Evolutionary conservation across 2,113 vertebrate species (phyloP), one percentile per base, ranked within the genome.

Genomic region (Lutjanus erythropterus): DNA sequence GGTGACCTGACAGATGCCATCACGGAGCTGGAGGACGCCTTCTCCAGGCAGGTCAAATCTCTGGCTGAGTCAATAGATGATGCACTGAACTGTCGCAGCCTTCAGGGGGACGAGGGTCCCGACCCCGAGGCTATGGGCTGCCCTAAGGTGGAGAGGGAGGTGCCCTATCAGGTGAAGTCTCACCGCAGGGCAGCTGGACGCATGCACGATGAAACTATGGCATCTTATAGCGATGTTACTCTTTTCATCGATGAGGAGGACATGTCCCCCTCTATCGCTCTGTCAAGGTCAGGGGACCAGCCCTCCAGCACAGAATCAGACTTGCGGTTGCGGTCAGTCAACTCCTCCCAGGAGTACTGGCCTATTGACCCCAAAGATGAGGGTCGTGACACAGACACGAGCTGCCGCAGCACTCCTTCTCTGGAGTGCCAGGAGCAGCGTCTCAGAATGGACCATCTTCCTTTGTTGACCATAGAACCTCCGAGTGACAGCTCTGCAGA

Each of bases 201-300:
- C 75, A 93, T 96, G 86, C 94, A 96, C 14, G 96, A 99, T 9
- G 97, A 99, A 83, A 96, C 97, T 70, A 95, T 97, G 5, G 96
- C 98, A 0, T 98, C 98, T 0, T 99, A 99, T 71, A 97, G 97
- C 0, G 97, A 99, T 0, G 98, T 99, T 62, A 99, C 98, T 0
- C 93, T 99, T 80, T 99, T 97, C 88, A 99, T 99, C 0, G 98
- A 99, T 0, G 98, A 99, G 90, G 98, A 99, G 81, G 98, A 99
- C 83, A 92, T 99, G 65, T 95, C 97, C 19, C 97, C 97, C 0
- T 96, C 97, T 7, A 92, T 96, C 21, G 96, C 96, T 0, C 92
- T 95, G 21, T 94, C 95, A 0, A 96, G 97, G 85, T 93, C 94
- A 0, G 95, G 94, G 61, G 96, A 97, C 29, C 96, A 95, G 73